Evolutionary conservation across 1,140 invertebrate genomes (phyloP), one percentile per base, ranked within the genome.

Genomic region (Drosophila ohnishii): DNA sequence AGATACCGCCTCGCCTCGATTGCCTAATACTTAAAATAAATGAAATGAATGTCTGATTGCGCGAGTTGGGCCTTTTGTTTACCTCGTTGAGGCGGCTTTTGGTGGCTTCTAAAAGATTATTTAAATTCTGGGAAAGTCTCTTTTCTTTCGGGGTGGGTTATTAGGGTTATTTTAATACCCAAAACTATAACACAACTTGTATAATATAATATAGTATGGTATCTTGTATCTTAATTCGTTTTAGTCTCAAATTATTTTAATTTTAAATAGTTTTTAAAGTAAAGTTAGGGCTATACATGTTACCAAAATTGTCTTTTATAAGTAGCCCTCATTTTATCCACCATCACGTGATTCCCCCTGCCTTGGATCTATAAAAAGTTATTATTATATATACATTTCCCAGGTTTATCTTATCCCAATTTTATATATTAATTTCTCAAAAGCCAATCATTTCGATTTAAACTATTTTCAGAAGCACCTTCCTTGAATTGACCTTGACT

Each of bases 21-120:
- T n/a, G 30, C 61, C 47, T 55, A 65, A 69, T 69, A 51, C 59
- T 32, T 11, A 11, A 34, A 55, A 55, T 51, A 66, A 69, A 55
- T 55, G 22, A 53, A 69, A 66, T 55, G 44, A 45, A 30, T 53
- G 65, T 25, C 65, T 69, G 62, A 69, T 69, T 69, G 34, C 42
- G 44, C 13, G 19, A 22, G 30, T 22, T 45, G 44, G 25, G 44
- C 11, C 9, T 37, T 69, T 69, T 69, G 65, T 69, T 69, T 69
- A 69, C 65, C 65, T 66, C 65, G 62, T 69, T 69, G 39, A 69
- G 35, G 28, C 10, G 37, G 35, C 28, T 37, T 30, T 50, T 28
- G 25, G 8, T n/a, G 19, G 25, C 9, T 16, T 50, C 37, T 40
- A 2, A 16, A 5, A 32, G 37, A 64, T 61, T 64, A 64, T 64